phyloP scores from a whole-genome alignment of 2,113 vertebrate genomes.

The Parus major region DNA sequence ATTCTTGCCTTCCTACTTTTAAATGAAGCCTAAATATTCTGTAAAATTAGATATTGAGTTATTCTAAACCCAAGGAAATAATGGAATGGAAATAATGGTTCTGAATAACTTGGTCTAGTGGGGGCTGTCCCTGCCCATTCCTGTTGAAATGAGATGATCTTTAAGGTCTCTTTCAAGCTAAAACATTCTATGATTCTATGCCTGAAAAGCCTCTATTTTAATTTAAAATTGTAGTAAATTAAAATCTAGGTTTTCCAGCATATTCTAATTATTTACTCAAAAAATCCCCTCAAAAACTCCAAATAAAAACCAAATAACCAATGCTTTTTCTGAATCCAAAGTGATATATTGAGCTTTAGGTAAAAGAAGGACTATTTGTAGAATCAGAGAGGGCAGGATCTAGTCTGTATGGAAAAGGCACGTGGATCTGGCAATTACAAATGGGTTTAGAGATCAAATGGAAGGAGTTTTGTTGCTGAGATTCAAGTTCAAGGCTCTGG shows the following conservation, averaged over 20 bases:
- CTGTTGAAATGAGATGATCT: background rate
- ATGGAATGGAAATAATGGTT: background rate
- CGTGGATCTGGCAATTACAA: background rate
- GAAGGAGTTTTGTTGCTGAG: background rate
- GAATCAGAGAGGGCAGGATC: background rate
- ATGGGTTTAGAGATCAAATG: background rate
- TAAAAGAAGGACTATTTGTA: background rate
- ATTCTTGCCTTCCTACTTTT: background rate
- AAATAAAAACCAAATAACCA: background rate
- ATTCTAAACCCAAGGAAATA: background rate
- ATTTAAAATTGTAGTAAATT: background rate
- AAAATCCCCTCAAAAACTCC: background rate
- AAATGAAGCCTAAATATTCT: background rate
- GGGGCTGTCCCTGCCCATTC: background rate
- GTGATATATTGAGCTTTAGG: rapidly evolving
- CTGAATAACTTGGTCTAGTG: background rate
- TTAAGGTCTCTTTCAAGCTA: background rate
- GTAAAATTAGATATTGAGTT: background rate
- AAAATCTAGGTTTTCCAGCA: background rate
- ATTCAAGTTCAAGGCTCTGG: background rate
- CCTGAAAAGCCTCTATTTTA: background rate
- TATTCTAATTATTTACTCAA: background rate
- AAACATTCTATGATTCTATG: background rate
- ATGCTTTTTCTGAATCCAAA: background rate
- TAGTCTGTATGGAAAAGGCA: background rate